Percentiles rank a stretch among this genome's conserved stretches.
phyloP scores from a whole-genome alignment of 2,888 invertebrate genomes.

The Andrena praecox region DNA sequence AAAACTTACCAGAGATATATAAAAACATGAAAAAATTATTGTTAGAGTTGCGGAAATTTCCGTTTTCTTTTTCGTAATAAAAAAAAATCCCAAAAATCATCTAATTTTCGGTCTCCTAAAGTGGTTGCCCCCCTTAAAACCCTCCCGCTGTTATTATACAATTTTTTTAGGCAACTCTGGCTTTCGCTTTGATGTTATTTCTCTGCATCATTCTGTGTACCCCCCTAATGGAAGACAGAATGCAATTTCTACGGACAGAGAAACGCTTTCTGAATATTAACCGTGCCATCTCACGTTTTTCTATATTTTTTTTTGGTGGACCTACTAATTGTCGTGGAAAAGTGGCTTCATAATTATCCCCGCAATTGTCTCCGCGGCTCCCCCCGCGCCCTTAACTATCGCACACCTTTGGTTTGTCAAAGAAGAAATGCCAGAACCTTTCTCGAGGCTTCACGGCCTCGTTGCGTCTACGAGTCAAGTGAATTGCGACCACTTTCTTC shows the following conservation, averaged over 20 bases:
- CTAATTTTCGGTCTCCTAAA: no score
- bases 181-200: no score
- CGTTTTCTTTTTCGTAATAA: no score
- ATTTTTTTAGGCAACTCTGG: no score
- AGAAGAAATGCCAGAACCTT: slow-evolving; percentile 26
- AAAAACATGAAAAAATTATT: no score
- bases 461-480: slow-evolving; percentile 38
- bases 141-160: no score
- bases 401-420: slow-evolving; percentile 16
- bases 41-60: no score
- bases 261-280: slow-evolving; percentile 11
- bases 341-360: slow-evolving; percentile 26
- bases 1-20: no score
- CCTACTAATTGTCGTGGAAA: slow-evolving; percentile 30
- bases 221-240: neutral
- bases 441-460: slow-evolving; percentile 14
- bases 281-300: neutral
- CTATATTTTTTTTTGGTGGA: neutral
- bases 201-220: neutral
- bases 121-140: no score
- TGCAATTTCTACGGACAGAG: neutral
- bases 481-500: slow-evolving; percentile 43
- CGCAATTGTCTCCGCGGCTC: neutral
- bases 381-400: slow-evolving; percentile 5
- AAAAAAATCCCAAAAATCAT: no score